A percentile compares a stretch with the other conserved stretches of the same genome.
phyloP scores from a whole-genome alignment of 2,888 invertebrate genomes.

The Caenorhabditis sp. region DNA sequence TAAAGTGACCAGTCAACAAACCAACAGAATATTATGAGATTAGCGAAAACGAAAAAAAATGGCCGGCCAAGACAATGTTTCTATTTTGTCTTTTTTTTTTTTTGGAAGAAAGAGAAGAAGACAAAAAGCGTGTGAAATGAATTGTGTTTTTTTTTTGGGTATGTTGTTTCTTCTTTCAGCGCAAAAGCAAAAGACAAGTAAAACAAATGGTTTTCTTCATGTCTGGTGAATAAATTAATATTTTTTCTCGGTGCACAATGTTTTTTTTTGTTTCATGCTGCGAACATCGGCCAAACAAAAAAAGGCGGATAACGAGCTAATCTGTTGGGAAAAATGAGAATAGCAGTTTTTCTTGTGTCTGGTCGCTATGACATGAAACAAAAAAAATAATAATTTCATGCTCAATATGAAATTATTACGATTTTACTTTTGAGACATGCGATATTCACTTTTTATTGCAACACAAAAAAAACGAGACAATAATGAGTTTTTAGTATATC shows the following conservation, averaged over 20 bases:
- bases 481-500: no score
- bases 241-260: not conserved
- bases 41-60: not conserved
- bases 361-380: no score
- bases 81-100: no score
- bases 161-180: not conserved
- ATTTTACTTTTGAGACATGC: no score
- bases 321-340: not conserved
- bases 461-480: no score
- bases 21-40: not conserved
- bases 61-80: not conserved
- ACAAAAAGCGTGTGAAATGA: constrained; percentile 1
- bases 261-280: not conserved
- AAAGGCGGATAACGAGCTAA: not conserved
- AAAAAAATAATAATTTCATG: no score
- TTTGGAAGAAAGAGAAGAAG: not conserved
- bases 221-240: no score
- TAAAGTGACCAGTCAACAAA: not conserved
- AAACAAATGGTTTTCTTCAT: not conserved
- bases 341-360: no score
- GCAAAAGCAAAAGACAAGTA: not conserved
- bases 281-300: no score
- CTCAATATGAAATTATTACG: no score
- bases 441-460: no score
- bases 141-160: not conserved